Evolutionary conservation across 2,113 vertebrate species (phyloP).

Genomic region (Sebastes schlegelii): DNA sequence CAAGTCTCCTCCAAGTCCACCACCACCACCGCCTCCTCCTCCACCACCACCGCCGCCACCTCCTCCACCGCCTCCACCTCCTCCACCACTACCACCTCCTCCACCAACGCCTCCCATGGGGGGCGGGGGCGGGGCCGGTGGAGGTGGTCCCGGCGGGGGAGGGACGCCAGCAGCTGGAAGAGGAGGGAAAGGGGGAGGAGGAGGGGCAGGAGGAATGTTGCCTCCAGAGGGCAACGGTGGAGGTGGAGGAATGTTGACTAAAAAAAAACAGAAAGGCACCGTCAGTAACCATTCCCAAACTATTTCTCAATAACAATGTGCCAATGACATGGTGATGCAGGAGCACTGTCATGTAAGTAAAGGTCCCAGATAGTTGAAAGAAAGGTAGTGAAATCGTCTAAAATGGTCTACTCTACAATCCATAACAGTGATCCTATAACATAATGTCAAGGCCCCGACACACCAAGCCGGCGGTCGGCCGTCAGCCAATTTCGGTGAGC

Average conservation of each 20-base stretch:
- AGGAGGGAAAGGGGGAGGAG: slow-evolving; percentile 82
- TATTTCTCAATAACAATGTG: background rate
- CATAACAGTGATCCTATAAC: background rate
- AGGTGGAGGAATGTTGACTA: slow-evolving; percentile 66
- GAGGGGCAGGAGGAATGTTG: slow-evolving; percentile 42
- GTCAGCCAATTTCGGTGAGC: no score
- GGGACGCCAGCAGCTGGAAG: slow-evolving; percentile 75
- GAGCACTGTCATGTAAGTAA: background rate
- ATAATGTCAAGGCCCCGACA: background rate
- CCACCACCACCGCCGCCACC: slow-evolving; percentile 36
- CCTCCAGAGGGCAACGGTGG: slow-evolving; percentile 69
- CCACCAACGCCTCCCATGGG: slow-evolving; percentile 63
- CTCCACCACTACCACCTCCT: slow-evolving; percentile 47
- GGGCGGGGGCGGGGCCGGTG: slow-evolving; percentile 85
- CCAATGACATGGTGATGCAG: background rate
- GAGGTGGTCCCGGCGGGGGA: slow-evolving; percentile 82
- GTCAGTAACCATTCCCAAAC: background rate
- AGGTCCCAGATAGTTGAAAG: background rate
- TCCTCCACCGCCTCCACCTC: slow-evolving; percentile 67
- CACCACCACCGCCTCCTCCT: slow-evolving; percentile 68
- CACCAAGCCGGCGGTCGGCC: no score
- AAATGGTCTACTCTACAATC: background rate
- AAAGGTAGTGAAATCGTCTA: background rate
- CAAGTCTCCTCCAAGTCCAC: slow-evolving; percentile 75
- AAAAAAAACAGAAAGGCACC: background rate